Evolutionary conservation across 2,113 vertebrate genomes (phyloP).

Genomic region (Lutjanus erythropterus): DNA sequence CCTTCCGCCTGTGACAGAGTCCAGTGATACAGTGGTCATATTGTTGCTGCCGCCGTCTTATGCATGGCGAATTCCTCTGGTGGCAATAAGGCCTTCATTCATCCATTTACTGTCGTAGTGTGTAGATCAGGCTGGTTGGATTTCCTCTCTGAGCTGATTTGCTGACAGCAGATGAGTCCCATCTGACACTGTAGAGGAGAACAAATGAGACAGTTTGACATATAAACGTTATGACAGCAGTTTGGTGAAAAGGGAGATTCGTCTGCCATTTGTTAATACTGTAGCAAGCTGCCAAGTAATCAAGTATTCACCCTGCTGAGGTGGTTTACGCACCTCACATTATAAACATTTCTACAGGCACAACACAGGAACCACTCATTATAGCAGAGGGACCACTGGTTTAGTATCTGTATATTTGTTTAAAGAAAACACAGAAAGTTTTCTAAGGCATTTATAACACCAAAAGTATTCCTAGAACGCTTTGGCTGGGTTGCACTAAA

Average conservation of each 20-base stretch:
- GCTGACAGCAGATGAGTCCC: background rate
- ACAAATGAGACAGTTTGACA: background rate
- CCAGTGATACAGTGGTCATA: constrained; percentile 3
- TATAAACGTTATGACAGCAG: background rate
- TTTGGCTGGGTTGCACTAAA: no score
- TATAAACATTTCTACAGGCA: background rate
- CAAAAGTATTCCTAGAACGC: background rate
- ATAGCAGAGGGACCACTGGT: no score
- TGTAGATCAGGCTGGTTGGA: background rate
- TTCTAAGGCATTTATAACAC: no score
- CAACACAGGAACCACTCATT: background rate
- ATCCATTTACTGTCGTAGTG: background rate
- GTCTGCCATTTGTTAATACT: background rate
- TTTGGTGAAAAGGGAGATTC: background rate
- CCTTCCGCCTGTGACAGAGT: background rate
- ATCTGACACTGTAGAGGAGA: background rate
- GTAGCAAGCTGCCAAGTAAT: background rate
- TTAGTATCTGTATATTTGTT: no score
- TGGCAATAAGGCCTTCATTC: constrained; percentile 15
- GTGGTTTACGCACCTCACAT: background rate
- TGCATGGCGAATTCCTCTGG: background rate
- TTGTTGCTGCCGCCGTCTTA: constrained; percentile 17
- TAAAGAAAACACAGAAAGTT: no score
- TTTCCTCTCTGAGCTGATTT: constrained; percentile 7
- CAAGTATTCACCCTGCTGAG: background rate